These are phyloP conservation scores for Calypte anna DNA, from an alignment of 2,113 vertebrate genomes.

Conservation along the genomic window DNA sequence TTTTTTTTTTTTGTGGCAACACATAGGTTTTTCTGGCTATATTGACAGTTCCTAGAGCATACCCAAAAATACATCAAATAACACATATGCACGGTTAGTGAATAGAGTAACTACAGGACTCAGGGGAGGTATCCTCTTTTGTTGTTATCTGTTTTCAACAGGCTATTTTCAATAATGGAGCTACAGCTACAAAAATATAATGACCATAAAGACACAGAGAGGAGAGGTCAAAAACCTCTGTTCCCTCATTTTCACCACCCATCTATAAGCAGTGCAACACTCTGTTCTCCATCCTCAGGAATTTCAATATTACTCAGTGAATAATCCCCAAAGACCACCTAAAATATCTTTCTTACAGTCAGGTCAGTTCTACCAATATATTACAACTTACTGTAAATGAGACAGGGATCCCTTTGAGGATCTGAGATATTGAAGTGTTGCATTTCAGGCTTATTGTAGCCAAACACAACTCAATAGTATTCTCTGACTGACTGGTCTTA, in stretches of 20 bases:
- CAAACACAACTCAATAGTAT: background rate
- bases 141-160: background rate
- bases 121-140: background rate
- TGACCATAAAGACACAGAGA: background rate
- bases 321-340: background rate
- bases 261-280: background rate
- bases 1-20: background rate
- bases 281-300: background rate
- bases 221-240: background rate
- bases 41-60: background rate
- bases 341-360: background rate
- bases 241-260: background rate
- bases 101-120: background rate
- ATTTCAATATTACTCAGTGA: constrained; percentile 8
- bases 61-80: background rate
- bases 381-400: constrained; percentile 39
- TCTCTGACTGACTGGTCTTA: constrained; percentile 8
- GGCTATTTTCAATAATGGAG: background rate
- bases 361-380: constrained; percentile 19
- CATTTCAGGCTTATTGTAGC: constrained; percentile 10
- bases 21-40: background rate
- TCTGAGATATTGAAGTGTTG: constrained; percentile 11
- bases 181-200: background rate
- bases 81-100: background rate
- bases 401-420: constrained; percentile 41